Evolutionary conservation across 2,888 invertebrate species (phyloP).

Genomic region (Macrosoma leucophasiata): DNA sequence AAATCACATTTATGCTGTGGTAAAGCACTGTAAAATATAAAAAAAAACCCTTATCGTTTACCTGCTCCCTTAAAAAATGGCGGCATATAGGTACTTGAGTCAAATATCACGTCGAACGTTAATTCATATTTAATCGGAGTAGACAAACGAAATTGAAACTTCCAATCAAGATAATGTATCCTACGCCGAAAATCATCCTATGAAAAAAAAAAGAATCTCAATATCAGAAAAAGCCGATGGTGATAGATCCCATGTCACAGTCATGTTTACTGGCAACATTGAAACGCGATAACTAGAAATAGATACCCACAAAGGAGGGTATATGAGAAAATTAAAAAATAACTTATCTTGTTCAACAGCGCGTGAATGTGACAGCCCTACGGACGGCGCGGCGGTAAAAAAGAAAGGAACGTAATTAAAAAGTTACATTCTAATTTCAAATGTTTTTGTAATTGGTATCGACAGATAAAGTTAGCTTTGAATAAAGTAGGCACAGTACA

Average conservation of each 20-base stretch:
- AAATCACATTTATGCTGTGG: no score
- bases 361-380: constrained; percentile 52
- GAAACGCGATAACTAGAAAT: constrained; percentile 50
- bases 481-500: no score
- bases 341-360: constrained; percentile 44
- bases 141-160: constrained; percentile 17
- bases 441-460: constrained; percentile 21
- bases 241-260: constrained; percentile 31
- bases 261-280: constrained; percentile 31
- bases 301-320: constrained; percentile 35
- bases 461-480: no score
- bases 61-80: no score
- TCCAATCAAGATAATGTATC: constrained; percentile 24
- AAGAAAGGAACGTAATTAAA: constrained; percentile 38
- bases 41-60: no score
- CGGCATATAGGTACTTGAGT: no score
- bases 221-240: no score
- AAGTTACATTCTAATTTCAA: constrained; percentile 25
- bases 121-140: constrained; percentile 20
- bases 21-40: no score
- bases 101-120: no score
- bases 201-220: no score
- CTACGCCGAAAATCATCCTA: constrained; percentile 11
- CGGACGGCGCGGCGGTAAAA: constrained; percentile 42
- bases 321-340: constrained; percentile 48